Evolutionary conservation across 2,113 vertebrate species (phyloP), one percentile per base, ranked within the genome.

Genomic region (Poeciliopsis occidentalis): DNA sequence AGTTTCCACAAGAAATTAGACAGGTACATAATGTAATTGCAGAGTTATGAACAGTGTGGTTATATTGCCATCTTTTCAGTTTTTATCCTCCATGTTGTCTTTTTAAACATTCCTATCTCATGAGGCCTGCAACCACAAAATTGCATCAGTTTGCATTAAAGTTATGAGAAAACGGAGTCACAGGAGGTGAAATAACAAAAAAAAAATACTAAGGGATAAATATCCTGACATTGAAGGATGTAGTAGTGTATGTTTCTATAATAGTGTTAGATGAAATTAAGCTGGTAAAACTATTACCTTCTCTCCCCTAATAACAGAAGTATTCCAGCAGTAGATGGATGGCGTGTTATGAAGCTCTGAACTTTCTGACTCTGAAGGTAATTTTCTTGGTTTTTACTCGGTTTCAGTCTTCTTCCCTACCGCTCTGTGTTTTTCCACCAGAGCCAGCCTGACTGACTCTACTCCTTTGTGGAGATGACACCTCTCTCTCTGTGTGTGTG

Each of bases 391-490:
- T 57, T 57, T 57, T 47, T 19, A 19, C 44, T 24, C 51, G 1
- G 22, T n/a, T 57, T 24, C 4, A 10, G 22, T 57, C 22, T 17
- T 68, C 4, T 64, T 29, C 63, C 30, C 37, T 71, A 29, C 24
- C 29, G 67, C 60, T 80, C 37, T 70, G 11, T 30, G 2, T 34
- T 60, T 66, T 51, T 24, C 7, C 54, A 19, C 15, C 24, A 30
- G 22, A 29, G 61, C 67, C 64, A 69, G 69, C 22, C 51, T 67
- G 41, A 79, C 60, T 69, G 77, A 83, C 75, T 83, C 54, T 60
- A 54, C 63, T 78, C 68, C 71, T 66, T 75, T 39, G 54, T 80
- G 67, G 47, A 61, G 74, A 72, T 64, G 73, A 66, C 37, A 17
- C n/a, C 74, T 69, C 22, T 15, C n/a, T 70, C n/a, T n/a, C 31